phyloP scores from a whole-genome alignment of 2,888 invertebrate genomes.

The Eristalinus aeneus region DNA sequence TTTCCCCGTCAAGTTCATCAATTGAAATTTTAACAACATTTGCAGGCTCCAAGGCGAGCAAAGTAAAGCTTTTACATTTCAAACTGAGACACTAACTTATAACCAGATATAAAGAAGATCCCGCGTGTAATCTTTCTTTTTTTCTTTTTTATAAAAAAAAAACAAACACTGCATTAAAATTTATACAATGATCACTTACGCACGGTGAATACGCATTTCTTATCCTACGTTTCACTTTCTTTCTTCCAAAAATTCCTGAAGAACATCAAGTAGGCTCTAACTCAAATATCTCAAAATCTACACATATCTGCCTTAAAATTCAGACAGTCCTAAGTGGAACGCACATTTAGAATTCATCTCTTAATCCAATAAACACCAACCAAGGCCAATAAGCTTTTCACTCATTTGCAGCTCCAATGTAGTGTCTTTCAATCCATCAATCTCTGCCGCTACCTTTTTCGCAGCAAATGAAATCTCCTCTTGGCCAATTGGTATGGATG shows the following conservation, averaged over 20 bases:
- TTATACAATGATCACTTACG: too few species aligned
- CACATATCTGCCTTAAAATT: neutral
- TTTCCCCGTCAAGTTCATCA: too few species aligned
- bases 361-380: neutral
- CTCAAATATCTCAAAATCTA: neutral
- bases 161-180: too few species aligned
- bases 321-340: neutral
- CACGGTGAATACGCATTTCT: neutral
- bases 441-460: neutral
- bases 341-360: neutral
- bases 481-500: neutral
- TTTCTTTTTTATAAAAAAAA: too few species aligned
- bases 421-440: neutral
- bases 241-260: neutral
- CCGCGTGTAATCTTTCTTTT: too few species aligned
- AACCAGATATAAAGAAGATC: too few species aligned
- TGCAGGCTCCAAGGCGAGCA: too few species aligned
- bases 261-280: neutral
- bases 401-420: neutral
- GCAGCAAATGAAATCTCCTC: neutral
- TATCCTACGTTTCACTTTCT: neutral
- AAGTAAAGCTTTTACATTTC: too few species aligned
- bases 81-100: too few species aligned
- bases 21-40: too few species aligned
- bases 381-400: neutral